Percentiles rank a stretch among this genome's conserved stretches.
Conservation (phyloP, 1,140 invertebrate genomes). For the Sesamia nonagrioides region DNA sequence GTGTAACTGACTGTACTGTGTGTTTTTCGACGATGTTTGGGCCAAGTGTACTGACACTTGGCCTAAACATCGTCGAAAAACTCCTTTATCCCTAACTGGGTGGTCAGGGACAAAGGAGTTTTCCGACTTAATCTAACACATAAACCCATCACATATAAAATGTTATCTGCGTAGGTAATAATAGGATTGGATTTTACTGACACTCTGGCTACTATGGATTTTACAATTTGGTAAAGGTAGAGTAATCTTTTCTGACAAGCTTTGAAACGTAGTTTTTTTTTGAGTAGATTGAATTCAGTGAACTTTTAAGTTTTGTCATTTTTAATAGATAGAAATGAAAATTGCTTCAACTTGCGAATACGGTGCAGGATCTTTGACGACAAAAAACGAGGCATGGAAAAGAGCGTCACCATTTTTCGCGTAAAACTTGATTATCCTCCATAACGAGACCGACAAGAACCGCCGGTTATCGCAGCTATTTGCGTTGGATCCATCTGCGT, state of each 20-base stretch:
- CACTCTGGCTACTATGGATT: no score
- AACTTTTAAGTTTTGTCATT: no score
- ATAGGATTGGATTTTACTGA: not conserved
- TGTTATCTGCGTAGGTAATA: not conserved
- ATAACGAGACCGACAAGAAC: constrained; percentile 56
- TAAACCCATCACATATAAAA: not conserved
- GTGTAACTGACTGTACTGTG: no score
- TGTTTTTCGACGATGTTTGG: no score
- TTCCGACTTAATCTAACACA: not conserved
- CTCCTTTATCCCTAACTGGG: no score
- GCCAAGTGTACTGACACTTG: no score
- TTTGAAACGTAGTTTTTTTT: no score
- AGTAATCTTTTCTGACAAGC: no score
- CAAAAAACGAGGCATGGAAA: constrained; percentile 18
- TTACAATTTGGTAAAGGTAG: no score
- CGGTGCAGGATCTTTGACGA: not conserved
- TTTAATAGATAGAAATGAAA: no score
- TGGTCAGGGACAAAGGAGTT: not conserved
- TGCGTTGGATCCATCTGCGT: constrained; percentile 53
- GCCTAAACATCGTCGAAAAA: not conserved
- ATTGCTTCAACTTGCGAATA: not conserved
- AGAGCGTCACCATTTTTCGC: constrained; percentile 18
- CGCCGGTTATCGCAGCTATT: constrained; percentile 57
- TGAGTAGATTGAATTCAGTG: no score
- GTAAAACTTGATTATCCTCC: constrained; percentile 40